Percentiles rank a stretch among this genome's conserved stretches.
These are phyloP conservation scores for Parotia lawesii DNA, from an alignment of 2,113 vertebrate species.

Conservation along the genomic window DNA sequence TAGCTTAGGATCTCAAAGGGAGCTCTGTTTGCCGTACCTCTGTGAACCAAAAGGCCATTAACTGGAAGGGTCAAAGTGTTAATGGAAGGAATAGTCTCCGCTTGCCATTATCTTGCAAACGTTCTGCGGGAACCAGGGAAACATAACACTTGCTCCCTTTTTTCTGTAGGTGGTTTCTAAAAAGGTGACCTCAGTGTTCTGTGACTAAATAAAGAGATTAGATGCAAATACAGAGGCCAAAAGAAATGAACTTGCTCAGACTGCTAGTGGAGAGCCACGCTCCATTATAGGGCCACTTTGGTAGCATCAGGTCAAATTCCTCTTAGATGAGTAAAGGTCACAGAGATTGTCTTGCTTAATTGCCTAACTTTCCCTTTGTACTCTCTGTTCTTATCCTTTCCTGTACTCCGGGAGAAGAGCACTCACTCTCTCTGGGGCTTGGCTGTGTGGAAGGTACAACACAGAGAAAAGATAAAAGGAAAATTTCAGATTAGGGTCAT, in stretches of 20 bases:
- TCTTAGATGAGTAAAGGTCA: background rate
- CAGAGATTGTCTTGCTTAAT: constrained; percentile 20
- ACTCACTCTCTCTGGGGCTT: background rate
- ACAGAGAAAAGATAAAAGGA: background rate
- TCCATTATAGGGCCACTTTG: constrained; percentile 27
- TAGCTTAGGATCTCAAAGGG: constrained; percentile 28
- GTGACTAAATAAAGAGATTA: constrained; percentile 66
- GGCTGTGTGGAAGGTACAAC: background rate
- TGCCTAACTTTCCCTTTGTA: constrained; percentile 20
- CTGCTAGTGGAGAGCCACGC: background rate
- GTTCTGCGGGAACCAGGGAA: constrained; percentile 45
- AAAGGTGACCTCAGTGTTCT: constrained; percentile 62
- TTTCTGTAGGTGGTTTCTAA: constrained; percentile 64
- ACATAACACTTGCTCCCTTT: constrained; percentile 38
- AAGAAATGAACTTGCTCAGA: constrained; percentile 44
- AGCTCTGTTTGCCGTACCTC: constrained; percentile 51
- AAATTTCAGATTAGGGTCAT: background rate
- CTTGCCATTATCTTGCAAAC: constrained; percentile 61
- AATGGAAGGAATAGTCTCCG: constrained; percentile 70
- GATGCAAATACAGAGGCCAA: constrained; percentile 61
- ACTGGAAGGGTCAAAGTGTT: constrained; percentile 72
- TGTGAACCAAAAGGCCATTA: constrained; percentile 69
- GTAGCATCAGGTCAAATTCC: constrained; percentile 36
- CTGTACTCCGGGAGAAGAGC: background rate
- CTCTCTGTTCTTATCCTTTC: background rate